Conservation (phyloP, 1,140 invertebrate species). For the Nasonia giraulti region DNA sequence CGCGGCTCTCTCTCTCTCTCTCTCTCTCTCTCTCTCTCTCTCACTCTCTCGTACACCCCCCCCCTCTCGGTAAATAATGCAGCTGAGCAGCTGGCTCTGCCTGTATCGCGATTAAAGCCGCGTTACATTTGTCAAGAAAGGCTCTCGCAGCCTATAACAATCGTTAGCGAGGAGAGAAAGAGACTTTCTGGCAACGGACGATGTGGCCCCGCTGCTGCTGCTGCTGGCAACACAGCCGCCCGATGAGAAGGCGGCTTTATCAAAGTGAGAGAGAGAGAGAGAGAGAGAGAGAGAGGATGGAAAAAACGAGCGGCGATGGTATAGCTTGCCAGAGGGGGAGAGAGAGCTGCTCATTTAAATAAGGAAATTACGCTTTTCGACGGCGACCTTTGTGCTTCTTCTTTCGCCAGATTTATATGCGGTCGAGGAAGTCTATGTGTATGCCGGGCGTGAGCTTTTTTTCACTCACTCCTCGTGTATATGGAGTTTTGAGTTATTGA, state of each 20-base stretch:
- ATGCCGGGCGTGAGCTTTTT: neutral
- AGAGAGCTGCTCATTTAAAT: conserved; percentile 44
- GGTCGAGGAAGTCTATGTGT: neutral
- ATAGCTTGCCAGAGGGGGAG: neutral
- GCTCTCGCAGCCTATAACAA: conserved; percentile 57
- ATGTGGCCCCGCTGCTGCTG: conserved; percentile 45
- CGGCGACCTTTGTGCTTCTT: neutral
- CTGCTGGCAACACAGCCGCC: conserved; percentile 60
- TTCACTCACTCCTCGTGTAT: neutral
- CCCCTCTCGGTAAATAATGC: conserved; percentile 24
- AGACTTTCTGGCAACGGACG: conserved; percentile 70
- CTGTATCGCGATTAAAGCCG: conserved; percentile 72
- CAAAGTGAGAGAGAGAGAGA: neutral
- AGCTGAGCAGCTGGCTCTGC: conserved; percentile 50
- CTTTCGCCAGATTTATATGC: neutral
- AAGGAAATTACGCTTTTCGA: conserved; percentile 48
- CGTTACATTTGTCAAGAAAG: conserved; percentile 72
- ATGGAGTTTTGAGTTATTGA: neutral
- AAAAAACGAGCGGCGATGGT: neutral
- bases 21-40: neutral
- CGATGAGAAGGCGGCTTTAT: conserved; percentile 18
- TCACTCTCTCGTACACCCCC: neutral
- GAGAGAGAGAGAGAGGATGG: neutral
- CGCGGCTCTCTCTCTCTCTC: neutral
- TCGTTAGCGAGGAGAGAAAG: conserved; percentile 68